These are phyloP conservation scores for Frankliniella intonsa DNA, from an alignment of 2,888 invertebrate genomes.

Conservation along the genomic window DNA sequence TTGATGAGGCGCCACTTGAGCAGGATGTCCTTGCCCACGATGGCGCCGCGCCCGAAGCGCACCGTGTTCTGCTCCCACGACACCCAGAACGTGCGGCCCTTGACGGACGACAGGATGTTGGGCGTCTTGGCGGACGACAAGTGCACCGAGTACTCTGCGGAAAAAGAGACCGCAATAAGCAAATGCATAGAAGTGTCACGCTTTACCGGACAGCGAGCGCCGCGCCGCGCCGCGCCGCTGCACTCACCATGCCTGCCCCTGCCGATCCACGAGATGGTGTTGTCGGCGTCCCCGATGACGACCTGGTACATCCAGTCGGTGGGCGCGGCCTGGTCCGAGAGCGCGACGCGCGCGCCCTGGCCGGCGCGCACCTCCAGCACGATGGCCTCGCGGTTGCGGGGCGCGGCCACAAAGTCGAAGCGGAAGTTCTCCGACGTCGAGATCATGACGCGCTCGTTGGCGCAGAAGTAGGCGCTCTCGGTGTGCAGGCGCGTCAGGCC, in stretches of 20 bases:
- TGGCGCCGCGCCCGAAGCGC: constrained; percentile 56
- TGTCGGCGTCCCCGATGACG: constrained; percentile 56
- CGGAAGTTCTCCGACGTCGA: constrained; percentile 59
- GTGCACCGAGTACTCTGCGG: constrained; percentile 59
- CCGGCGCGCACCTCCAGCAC: constrained; percentile 57
- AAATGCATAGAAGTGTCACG: neutral
- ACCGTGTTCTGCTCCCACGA: constrained; percentile 60
- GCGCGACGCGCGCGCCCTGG: constrained; percentile 56
- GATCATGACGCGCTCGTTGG: constrained; percentile 62
- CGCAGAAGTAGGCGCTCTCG: constrained; percentile 65
- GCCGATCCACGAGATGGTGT: constrained; percentile 57
- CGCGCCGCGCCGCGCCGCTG: neutral
- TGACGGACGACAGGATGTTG: constrained; percentile 53
- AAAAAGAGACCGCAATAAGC: constrained; percentile 21
- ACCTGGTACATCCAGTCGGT: constrained; percentile 60
- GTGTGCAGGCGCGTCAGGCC: constrained; percentile 60
- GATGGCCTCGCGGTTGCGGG: constrained; percentile 58
- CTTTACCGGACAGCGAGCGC: neutral
- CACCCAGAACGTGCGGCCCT: constrained; percentile 64
- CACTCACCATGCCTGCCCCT: constrained; percentile 59
- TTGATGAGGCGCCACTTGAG: constrained; percentile 58
- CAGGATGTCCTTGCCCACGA: constrained; percentile 53
- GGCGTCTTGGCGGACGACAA: constrained; percentile 56
- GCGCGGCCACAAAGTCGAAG: constrained; percentile 62
- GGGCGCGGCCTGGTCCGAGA: constrained; percentile 54